Percentiles rank a stretch among this genome's conserved stretches.
These are phyloP conservation scores for Danio aesculapii DNA, from an alignment of 2,797 vertebrate species.

Conservation along the genomic window DNA sequence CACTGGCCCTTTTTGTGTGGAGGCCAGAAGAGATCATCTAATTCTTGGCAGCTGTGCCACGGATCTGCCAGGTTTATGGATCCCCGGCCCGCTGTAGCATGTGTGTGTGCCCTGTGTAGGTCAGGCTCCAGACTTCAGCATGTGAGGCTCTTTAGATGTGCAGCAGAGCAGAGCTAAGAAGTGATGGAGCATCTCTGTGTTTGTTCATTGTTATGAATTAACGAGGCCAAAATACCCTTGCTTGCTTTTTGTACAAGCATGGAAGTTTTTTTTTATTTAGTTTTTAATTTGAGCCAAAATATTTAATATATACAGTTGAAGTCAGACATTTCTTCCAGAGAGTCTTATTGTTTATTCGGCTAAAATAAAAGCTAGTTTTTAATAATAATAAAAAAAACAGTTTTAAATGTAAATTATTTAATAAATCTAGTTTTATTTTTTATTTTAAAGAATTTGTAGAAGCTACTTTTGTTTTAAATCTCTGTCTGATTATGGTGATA, in stretches of 20 bases:
- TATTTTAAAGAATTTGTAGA: no score
- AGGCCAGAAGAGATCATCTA: constrained; percentile 75
- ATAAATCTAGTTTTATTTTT: no score
- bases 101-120: constrained; percentile 70
- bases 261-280: no score
- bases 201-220: not conserved
- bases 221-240: not conserved
- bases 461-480: no score
- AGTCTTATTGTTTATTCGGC: no score
- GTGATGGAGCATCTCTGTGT: constrained; percentile 20
- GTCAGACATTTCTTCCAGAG: no score
- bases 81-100: constrained; percentile 71
- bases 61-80: constrained; percentile 74
- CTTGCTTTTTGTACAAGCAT: not conserved
- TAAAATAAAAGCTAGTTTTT: no score
- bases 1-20: constrained; percentile 58
- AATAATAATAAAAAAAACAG: no score
- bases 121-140: constrained; percentile 61
- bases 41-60: constrained; percentile 74
- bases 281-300: no score
- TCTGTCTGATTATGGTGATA: no score
- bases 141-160: constrained; percentile 47
- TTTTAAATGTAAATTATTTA: no score
- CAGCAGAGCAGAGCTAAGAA: constrained; percentile 52
- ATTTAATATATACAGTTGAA: no score